Conservation (phyloP, 2,797 vertebrate genomes). For the Tokudaia muenninki region DNA sequence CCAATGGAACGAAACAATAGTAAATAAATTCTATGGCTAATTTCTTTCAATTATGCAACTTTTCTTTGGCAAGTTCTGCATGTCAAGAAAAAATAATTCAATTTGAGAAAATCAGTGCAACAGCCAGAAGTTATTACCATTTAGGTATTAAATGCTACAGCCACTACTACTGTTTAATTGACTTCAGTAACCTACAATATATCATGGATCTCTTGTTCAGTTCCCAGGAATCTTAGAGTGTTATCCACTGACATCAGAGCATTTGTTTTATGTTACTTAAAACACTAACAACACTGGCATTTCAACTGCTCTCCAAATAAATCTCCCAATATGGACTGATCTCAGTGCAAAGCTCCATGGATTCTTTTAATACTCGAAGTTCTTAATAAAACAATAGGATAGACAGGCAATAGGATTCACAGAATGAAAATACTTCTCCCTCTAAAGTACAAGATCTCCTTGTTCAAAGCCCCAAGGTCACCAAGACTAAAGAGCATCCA, state of each 20-base stretch:
- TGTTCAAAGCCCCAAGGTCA: neutral
- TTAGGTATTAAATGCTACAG: constrained; percentile 85
- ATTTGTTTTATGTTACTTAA: constrained; percentile 36
- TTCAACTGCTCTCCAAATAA: neutral
- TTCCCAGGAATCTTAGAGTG: constrained; percentile 84
- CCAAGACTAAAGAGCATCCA: neutral
- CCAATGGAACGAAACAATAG: constrained; percentile 62
- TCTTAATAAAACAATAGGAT: neutral
- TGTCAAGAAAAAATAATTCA: constrained; percentile 80
- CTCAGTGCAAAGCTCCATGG: neutral
- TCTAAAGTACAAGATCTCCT: neutral
- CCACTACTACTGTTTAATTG: constrained; percentile 78
- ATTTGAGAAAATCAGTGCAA: constrained; percentile 82
- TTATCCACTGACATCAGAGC: constrained; percentile 71
- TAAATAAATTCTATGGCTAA: constrained; percentile 71
- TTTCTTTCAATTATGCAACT: constrained; percentile 82
- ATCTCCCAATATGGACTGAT: constrained; percentile 6
- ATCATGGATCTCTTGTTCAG: constrained; percentile 80
- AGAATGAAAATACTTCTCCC: neutral
- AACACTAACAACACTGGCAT: constrained; percentile 43
- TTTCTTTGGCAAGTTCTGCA: constrained; percentile 81
- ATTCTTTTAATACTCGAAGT: constrained; percentile 30
- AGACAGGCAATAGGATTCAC: neutral
- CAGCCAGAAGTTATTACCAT: constrained; percentile 83
- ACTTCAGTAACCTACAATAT: constrained; percentile 74